A percentile compares a stretch with the other conserved stretches of the same genome.
Conservation (phyloP, 2,113 vertebrate genomes). For the Syngnathus scovelli region DNA sequence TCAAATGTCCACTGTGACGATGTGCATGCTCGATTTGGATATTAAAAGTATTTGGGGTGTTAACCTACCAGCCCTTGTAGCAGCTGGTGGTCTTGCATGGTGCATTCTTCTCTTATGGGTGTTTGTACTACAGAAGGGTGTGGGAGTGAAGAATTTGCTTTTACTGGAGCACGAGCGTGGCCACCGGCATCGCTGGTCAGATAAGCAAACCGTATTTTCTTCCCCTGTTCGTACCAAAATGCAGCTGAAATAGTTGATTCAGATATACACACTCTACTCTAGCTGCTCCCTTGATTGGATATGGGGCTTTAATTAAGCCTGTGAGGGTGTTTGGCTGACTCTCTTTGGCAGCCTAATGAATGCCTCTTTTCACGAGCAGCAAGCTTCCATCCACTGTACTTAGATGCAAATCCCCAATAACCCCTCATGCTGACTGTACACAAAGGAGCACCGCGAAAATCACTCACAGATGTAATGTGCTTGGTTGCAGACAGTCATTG, state of each 20-base stretch:
- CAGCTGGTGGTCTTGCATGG: constrained; percentile 59
- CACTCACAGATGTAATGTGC: neutral
- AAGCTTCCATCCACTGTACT: constrained; percentile 52
- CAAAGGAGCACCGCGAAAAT: constrained; percentile 6
- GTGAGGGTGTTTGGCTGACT: constrained; percentile 35
- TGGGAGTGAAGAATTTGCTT: constrained; percentile 40
- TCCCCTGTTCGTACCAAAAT: constrained; percentile 1
- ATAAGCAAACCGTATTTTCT: constrained; percentile 25
- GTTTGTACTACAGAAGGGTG: constrained; percentile 30
- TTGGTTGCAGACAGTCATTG: neutral
- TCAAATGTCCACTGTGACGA: constrained; percentile 1
- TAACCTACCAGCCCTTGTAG: constrained; percentile 33
- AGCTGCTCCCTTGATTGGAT: constrained; percentile 5
- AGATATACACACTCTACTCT: constrained; percentile 4
- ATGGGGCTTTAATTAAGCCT: constrained; percentile 28
- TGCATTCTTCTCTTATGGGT: constrained; percentile 55
- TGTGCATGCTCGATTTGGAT: constrained; percentile 26
- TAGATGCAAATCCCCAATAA: constrained; percentile 49
- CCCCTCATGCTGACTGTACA: constrained; percentile 35
- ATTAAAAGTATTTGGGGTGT: constrained; percentile 39
- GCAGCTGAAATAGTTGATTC: neutral
- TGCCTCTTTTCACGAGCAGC: constrained; percentile 58
- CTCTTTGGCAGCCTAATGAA: constrained; percentile 59
- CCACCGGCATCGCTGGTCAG: constrained; percentile 36
- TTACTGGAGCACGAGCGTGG: constrained; percentile 40